A percentile compares a stretch with the other conserved stretches of the same genome.
These are phyloP conservation scores for Radopholus similis DNA, from an alignment of 1,140 invertebrate species.

Conservation along the genomic window DNA sequence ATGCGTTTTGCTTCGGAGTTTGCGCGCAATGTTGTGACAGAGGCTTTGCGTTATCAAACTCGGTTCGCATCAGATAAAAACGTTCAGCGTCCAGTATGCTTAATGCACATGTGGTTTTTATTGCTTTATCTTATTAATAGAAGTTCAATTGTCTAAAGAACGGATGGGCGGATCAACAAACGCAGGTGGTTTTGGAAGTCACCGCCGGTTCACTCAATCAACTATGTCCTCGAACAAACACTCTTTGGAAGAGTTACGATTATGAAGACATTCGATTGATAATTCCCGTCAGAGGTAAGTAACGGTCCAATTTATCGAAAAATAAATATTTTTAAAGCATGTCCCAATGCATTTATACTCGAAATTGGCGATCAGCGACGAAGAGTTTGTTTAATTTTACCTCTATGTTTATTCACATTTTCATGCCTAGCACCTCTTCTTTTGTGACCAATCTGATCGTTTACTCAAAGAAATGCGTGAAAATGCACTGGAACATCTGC, in stretches of 20 bases:
- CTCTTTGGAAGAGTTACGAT: conserved; percentile 54
- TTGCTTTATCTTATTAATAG: conserved; percentile 18
- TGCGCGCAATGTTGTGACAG: conserved; percentile 82
- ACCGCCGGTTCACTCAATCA: conserved; percentile 83
- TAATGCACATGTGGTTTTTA: conserved; percentile 2
- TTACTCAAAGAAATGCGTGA: conserved; percentile 81
- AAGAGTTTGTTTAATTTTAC: conserved; percentile 25
- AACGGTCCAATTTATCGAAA: neutral
- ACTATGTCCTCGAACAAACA: conserved; percentile 76
- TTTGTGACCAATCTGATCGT: conserved; percentile 75
- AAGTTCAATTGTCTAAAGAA: conserved; percentile 10
- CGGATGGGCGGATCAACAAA: conserved; percentile 84
- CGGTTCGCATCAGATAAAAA: conserved; percentile 43
- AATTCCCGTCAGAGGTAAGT: conserved; percentile 60
- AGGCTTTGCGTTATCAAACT: conserved; percentile 74
- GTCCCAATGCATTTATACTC: conserved; percentile 76
- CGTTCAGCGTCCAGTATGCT: conserved; percentile 36
- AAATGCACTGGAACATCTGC: conserved; percentile 73
- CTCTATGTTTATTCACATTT: neutral
- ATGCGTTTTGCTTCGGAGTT: conserved; percentile 98
- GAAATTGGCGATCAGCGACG: conserved; percentile 55
- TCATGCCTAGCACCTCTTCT: conserved; percentile 74
- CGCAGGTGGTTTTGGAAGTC: conserved; percentile 82
- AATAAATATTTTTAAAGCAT: conserved; percentile 61
- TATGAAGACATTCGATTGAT: conserved; percentile 69